Conservation (phyloP, 1,140 invertebrate genomes). For the Lordiphosa collinella region DNA sequence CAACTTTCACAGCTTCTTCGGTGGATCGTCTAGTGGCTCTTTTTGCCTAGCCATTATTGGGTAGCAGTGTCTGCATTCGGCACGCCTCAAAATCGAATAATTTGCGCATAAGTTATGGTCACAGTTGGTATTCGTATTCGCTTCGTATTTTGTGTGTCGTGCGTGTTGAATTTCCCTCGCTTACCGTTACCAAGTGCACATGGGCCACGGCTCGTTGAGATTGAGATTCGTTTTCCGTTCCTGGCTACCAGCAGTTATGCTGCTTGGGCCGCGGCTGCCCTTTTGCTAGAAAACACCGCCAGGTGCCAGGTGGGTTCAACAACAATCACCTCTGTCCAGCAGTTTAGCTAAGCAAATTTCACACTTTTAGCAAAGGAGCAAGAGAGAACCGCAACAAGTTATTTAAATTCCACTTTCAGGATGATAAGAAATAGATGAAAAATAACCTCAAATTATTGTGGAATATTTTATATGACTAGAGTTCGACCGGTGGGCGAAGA, state of each 20-base stretch:
- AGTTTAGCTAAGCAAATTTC: constrained; percentile 37
- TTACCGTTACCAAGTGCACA: constrained; percentile 49
- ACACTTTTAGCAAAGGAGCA: constrained; percentile 21
- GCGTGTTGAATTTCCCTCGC: constrained; percentile 50
- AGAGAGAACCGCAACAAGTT: background rate
- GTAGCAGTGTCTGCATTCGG: constrained; percentile 47
- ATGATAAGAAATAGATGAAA: too few relatives aligned
- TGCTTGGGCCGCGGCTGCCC: background rate
- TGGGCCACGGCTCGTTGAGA: constrained; percentile 44
- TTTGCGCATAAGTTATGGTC: constrained; percentile 58
- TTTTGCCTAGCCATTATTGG: constrained; percentile 32
- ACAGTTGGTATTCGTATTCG: constrained; percentile 24
- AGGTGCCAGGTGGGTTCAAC: constrained; percentile 7
- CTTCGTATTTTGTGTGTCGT: constrained; percentile 32
- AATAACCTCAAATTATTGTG: too few relatives aligned
- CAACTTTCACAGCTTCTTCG: constrained; percentile 57
- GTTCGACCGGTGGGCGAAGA: too few relatives aligned
- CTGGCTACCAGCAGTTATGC: constrained; percentile 31
- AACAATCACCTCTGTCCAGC: background rate
- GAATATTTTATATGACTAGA: too few relatives aligned
- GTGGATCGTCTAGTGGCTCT: constrained; percentile 15
- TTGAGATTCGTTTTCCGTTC: constrained; percentile 27
- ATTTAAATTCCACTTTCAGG: too few relatives aligned
- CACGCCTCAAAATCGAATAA: constrained; percentile 54
- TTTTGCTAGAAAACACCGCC: background rate